Evolutionary conservation across 2,888 invertebrate species (phyloP).

Genomic region (Acrobasis suavella): DNA sequence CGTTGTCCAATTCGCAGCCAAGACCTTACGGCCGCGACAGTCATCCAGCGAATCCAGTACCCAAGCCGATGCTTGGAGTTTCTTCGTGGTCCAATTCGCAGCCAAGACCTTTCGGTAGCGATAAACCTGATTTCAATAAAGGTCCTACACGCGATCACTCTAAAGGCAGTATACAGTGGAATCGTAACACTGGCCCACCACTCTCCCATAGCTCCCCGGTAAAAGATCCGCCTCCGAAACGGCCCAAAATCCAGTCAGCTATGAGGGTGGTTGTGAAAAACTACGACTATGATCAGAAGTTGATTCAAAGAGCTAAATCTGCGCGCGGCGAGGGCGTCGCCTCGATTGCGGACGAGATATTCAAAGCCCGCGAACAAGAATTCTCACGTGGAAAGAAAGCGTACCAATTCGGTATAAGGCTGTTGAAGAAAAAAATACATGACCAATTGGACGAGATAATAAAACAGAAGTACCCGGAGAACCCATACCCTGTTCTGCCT

Average conservation of each 20-base stretch:
- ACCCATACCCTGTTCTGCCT: not conserved
- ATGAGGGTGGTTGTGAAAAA: not conserved
- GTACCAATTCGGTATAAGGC: not conserved
- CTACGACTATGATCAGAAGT: not conserved
- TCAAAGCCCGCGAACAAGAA: not conserved
- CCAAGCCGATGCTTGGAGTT: too few species aligned
- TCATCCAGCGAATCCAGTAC: too few species aligned
- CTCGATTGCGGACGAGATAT: not conserved
- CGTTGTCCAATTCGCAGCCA: not conserved
- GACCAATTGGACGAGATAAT: not conserved
- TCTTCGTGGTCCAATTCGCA: not conserved
- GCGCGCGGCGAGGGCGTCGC: constrained; percentile 6
- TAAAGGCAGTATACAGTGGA: not conserved
- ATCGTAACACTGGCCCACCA: not conserved
- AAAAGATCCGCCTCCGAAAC: not conserved
- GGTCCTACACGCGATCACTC: not conserved
- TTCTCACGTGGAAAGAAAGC: not conserved
- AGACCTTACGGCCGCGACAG: too few species aligned
- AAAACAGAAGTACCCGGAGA: not conserved
- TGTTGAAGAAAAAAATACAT: not conserved
- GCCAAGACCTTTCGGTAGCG: not conserved
- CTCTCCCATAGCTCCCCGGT: not conserved
- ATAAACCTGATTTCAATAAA: not conserved
- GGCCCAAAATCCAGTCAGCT: not conserved
- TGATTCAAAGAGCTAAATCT: too few species aligned